Conservation (phyloP, 2,113 vertebrate species). For the Pterocles gutturalis region DNA sequence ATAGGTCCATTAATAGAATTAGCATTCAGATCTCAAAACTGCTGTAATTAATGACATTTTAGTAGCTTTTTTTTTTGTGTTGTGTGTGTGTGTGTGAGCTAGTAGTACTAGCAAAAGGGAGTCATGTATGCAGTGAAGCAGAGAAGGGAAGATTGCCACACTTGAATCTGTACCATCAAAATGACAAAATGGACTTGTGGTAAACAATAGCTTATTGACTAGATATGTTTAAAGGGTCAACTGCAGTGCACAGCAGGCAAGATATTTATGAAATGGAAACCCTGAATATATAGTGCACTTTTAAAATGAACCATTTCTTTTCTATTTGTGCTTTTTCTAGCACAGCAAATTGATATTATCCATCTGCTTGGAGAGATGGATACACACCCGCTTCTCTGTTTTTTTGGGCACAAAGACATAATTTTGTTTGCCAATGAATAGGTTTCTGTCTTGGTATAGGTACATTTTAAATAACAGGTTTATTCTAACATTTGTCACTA, state of each 20-base stretch:
- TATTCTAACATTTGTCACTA: slow-evolving; percentile 4
- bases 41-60: slow-evolving; percentile 69
- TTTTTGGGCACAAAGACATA: slow-evolving; percentile 23
- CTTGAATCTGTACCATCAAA: slow-evolving; percentile 71
- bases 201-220: slow-evolving; percentile 72
- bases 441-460: slow-evolving; percentile 13
- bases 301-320: slow-evolving; percentile 60
- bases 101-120: slow-evolving; percentile 45
- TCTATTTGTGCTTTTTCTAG: slow-evolving; percentile 47
- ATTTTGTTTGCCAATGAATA: slow-evolving; percentile 1
- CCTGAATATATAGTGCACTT: slow-evolving; percentile 58
- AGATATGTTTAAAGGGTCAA: slow-evolving; percentile 65
- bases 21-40: slow-evolving; percentile 37
- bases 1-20: slow-evolving; percentile 67
- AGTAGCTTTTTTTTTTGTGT: background rate
- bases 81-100: too few relatives aligned
- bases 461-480: slow-evolving; percentile 27
- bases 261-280: slow-evolving; percentile 75
- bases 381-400: slow-evolving; percentile 2
- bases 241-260: slow-evolving; percentile 65
- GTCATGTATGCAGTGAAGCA: slow-evolving; percentile 48
- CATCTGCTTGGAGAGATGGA: slow-evolving; percentile 41
- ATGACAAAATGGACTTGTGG: slow-evolving; percentile 55
- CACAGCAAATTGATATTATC: slow-evolving; percentile 58
- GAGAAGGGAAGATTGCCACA: slow-evolving; percentile 66